Conservation (phyloP, 92 coral and sea anemone species). For the Porites cylindrica region DNA sequence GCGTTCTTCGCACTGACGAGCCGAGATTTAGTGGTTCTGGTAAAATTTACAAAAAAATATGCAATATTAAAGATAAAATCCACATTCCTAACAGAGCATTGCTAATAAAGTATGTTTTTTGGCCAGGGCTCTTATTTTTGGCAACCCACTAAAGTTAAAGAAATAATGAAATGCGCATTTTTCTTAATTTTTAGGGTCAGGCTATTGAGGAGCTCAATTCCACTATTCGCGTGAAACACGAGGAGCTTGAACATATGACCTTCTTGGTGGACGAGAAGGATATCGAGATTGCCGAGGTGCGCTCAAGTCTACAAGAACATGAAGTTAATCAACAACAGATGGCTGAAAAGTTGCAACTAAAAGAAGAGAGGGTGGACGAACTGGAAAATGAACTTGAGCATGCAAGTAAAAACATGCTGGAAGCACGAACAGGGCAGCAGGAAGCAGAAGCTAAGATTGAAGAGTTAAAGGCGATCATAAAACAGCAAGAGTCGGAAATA, state of each 20-base stretch:
- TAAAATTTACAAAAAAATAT: too few relatives aligned
- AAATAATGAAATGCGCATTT: not conserved
- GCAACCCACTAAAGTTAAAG: too few relatives aligned
- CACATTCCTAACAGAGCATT: too few relatives aligned
- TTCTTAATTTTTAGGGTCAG: slow-evolving; percentile 36
- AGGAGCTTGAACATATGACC: slow-evolving; percentile 88
- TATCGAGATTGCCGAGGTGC: slow-evolving; percentile 77
- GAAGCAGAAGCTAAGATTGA: slow-evolving; percentile 22
- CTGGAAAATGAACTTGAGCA: slow-evolving; percentile 38
- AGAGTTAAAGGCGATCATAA: slow-evolving; percentile 46
- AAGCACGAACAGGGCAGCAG: not conserved
- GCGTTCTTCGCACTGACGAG: too few relatives aligned
- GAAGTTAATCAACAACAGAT: slow-evolving; percentile 20
- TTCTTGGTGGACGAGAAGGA: slow-evolving; percentile 89
- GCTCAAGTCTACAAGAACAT: slow-evolving; percentile 44
- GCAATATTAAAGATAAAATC: too few relatives aligned
- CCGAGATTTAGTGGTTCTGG: too few relatives aligned
- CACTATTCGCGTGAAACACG: slow-evolving; percentile 73
- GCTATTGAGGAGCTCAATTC: slow-evolving; percentile 72
- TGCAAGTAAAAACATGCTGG: not conserved
- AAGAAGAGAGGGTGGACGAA: slow-evolving; percentile 31
- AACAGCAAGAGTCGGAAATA: slow-evolving; percentile 62
- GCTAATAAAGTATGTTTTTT: too few relatives aligned
- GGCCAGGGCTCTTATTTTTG: too few relatives aligned
- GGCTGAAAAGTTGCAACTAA: slow-evolving; percentile 14